These are phyloP conservation scores for Calosoma granatense DNA, from an alignment of 1,140 invertebrate genomes.

Conservation along the genomic window DNA sequence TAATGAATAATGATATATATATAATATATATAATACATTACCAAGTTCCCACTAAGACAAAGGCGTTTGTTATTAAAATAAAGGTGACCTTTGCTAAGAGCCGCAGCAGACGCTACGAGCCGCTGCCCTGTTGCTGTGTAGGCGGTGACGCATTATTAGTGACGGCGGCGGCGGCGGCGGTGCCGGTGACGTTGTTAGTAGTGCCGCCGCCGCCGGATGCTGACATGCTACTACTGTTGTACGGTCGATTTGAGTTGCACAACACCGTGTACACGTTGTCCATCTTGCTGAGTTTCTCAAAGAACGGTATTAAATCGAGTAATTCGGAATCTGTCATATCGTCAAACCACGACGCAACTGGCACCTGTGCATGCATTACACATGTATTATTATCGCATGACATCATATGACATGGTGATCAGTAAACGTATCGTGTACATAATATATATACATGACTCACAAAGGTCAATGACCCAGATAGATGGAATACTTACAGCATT, in stretches of 20 bases:
- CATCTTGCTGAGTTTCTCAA: conserved; percentile 88
- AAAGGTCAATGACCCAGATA: too few species aligned
- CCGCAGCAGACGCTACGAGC: neutral
- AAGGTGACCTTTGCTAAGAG: conserved; percentile 1
- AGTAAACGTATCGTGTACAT: too few species aligned
- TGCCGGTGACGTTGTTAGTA: neutral
- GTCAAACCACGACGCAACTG: conserved; percentile 96
- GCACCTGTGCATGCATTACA: conserved; percentile 77
- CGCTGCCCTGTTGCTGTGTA: too few species aligned
- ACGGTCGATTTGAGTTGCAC: conserved; percentile 79
- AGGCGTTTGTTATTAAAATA: conserved; percentile 1
- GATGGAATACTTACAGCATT: conserved; percentile 80
- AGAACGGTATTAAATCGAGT: conserved; percentile 89
- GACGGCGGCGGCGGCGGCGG: neutral
- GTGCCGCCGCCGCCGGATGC: neutral
- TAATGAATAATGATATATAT: too few species aligned
- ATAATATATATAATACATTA: too few species aligned
- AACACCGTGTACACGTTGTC: conserved; percentile 89
- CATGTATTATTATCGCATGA: conserved; percentile 11
- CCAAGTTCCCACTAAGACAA: conserved; percentile 5
- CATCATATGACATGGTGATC: too few species aligned
- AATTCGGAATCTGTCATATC: conserved; percentile 93
- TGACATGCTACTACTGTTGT: conserved; percentile 48
- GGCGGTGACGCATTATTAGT: neutral
- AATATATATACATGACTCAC: too few species aligned